A percentile compares a stretch with the other conserved stretches of the same genome.
Evolutionary conservation across 2,888 invertebrate genomes (phyloP).

Genomic region (Andrena bucephala): DNA sequence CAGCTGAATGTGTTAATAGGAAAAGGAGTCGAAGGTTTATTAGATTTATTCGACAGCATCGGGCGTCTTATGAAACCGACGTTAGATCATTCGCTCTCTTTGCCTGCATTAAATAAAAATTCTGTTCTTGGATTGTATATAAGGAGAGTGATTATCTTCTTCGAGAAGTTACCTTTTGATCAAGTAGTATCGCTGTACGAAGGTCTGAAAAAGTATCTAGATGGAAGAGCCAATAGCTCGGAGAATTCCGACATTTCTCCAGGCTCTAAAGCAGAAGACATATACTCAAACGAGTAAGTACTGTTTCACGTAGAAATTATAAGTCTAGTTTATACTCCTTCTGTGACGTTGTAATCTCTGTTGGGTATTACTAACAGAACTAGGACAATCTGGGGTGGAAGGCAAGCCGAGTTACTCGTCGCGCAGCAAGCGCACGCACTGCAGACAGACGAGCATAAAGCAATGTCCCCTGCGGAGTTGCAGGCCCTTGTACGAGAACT

Average conservation of each 20-base stretch:
- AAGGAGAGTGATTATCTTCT: conserved; percentile 91
- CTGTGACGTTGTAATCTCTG: neutral
- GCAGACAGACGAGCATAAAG: conserved; percentile 93
- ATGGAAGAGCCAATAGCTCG: conserved; percentile 41
- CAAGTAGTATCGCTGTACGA: conserved; percentile 92
- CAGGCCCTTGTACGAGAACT: conserved; percentile 91
- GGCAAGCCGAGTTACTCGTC: conserved; percentile 95
- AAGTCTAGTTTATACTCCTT: neutral
- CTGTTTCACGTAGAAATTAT: neutral
- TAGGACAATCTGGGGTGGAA: conserved; percentile 92
- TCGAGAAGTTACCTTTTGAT: conserved; percentile 94
- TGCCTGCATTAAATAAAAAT: conserved; percentile 79
- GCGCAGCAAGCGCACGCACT: conserved; percentile 94
- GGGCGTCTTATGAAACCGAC: conserved; percentile 88
- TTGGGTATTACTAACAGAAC: conserved; percentile 78
- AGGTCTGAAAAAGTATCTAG: conserved; percentile 81
- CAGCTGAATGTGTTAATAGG: conserved; percentile 87
- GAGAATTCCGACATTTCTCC: conserved; percentile 58
- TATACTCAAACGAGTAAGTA: conserved; percentile 64
- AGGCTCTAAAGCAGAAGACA: conserved; percentile 59
- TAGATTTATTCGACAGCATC: conserved; percentile 88
- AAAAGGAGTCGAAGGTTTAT: conserved; percentile 86
- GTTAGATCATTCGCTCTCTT: conserved; percentile 76
- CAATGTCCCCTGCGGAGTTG: conserved; percentile 91
- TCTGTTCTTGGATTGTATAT: conserved; percentile 91